A percentile compares a stretch with the other conserved stretches of the same genome.
Conservation (phyloP, 2,797 vertebrate genomes). For the Ceyx erithaca region DNA sequence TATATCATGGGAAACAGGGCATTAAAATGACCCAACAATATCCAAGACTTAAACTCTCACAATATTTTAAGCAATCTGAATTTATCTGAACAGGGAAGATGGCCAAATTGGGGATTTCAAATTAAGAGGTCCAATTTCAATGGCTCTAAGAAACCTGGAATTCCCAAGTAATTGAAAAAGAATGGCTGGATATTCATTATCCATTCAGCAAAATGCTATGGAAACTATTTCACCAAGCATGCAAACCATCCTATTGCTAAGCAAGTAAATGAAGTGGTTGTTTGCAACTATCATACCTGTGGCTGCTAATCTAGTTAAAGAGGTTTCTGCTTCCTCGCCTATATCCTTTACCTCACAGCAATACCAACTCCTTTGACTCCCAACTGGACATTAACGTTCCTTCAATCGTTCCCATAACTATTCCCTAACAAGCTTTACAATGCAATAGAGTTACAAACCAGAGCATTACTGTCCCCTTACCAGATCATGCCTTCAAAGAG, state of each 20-base stretch:
- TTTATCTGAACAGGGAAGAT: neutral
- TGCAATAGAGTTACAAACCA: conserved; percentile 28
- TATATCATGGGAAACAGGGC: neutral
- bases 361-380: neutral
- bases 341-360: neutral
- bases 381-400: neutral
- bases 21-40: neutral
- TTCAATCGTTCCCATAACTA: neutral
- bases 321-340: neutral
- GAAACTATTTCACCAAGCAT: neutral
- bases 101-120: neutral
- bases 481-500: conserved; percentile 99
- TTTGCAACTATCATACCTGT: neutral
- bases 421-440: neutral
- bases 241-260: neutral
- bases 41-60: neutral
- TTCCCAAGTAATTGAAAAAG: neutral
- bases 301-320: neutral
- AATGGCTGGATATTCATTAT: neutral
- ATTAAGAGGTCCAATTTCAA: neutral
- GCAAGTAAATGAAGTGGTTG: neutral
- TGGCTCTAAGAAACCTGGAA: neutral
- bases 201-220: neutral
- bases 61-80: neutral
- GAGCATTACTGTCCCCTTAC: conserved; percentile 83